Evolutionary conservation across 2,113 vertebrate genomes (phyloP), one percentile per base, ranked within the genome.

Genomic region (Orycteropus afer): DNA sequence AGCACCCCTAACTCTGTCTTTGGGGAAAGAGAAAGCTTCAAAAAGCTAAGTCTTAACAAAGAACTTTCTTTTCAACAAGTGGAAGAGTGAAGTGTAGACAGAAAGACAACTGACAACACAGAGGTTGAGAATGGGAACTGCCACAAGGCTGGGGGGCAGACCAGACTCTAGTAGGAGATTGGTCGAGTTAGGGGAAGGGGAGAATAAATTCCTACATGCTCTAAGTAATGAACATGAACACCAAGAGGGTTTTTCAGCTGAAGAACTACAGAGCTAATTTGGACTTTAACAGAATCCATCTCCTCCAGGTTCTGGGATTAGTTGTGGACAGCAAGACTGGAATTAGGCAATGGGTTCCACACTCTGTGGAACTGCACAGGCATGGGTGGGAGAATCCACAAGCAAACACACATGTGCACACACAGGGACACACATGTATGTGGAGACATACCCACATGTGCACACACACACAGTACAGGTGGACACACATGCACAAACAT

Each of bases 111-210:
- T 7, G 22, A 18, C 4, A 32, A 49, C 47, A 47, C n/a, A 49
- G 73, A 27, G 81, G 7, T 32, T 1, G 15, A 34, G 27, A 3
- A 15, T 10, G 25, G 20, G 59, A n/a, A 29, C 4, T 0, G 10
- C 8, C 7, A 40, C 9, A 42, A 9, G 40, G 40, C 23, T 13
- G 27, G 1, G 34, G 45, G 29, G 49, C 17, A 1, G 0, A 51
- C 1, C 8, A 25, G 5, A 63, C 14, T 3, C 0, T 0, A 6
- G 13, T 0, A 1, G 45, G 57, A 14, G 53, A 55, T 55, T 18
- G 17, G 55, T 27, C 1, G n/a, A 47, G 29, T 25, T 47, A 14
- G 42, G 45, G 6, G 4, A 9, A 13, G 25, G 45, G 45, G 18
- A 20, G 67, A 49, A 29, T 17, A 76, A 10, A 17, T 37, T 32